phyloP scores from a whole-genome alignment of 2,888 invertebrate species.

The Palloptera scutellata region DNA sequence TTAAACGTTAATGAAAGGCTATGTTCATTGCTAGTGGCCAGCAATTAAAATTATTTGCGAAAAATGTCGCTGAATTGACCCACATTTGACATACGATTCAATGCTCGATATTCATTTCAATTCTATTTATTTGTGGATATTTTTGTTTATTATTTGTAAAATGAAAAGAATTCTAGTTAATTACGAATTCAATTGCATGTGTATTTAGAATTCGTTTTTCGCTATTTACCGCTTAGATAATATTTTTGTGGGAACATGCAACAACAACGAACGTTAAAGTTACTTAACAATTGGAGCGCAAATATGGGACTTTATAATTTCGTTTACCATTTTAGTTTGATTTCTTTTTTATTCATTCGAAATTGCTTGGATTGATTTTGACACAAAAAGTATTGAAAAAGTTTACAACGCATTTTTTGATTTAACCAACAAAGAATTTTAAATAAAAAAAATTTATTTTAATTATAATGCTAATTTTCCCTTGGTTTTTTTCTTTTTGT shows the following conservation, averaged over 20 bases:
- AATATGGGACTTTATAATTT: conserved; percentile 26
- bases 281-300: conserved; percentile 29
- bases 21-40: conserved; percentile 8
- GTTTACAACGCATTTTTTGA: no score
- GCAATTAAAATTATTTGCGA: conserved; percentile 40
- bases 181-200: background rate
- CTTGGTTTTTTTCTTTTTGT: no score
- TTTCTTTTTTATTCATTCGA: no score
- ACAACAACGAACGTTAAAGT: background rate
- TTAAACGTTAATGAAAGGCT: conserved; percentile 25
- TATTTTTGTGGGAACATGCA: no score
- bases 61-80: conserved; percentile 47
- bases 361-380: no score
- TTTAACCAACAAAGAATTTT: no score
- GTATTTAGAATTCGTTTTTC: background rate
- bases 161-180: background rate
- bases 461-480: no score
- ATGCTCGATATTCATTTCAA: no score
- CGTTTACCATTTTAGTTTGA: background rate
- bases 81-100: conserved; percentile 40
- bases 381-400: no score
- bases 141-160: no score
- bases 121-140: no score
- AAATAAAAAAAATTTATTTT: no score
- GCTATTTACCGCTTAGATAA: background rate